Evolutionary conservation across 2,888 invertebrate species (phyloP).

Genomic region (Horisme vitalbata): DNA sequence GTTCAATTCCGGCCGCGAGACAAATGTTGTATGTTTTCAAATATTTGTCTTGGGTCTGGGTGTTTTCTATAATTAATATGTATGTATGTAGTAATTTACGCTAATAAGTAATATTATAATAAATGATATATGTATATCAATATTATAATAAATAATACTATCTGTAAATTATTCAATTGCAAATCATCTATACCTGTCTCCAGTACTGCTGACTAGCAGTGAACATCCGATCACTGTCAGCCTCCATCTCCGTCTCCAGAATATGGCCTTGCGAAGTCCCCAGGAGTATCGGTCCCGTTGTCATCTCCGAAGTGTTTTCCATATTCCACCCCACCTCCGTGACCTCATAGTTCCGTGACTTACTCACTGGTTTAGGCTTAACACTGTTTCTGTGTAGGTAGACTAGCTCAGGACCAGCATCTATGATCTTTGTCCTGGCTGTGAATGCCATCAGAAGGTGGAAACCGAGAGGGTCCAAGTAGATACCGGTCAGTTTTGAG

Average conservation of each 20-base stretch:
- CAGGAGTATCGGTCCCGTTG: constrained; percentile 92
- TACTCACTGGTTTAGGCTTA: constrained; percentile 86
- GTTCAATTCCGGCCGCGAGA: too few species aligned
- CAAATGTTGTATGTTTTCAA: too few species aligned
- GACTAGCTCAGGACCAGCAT: constrained; percentile 87
- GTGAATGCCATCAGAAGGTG: constrained; percentile 91
- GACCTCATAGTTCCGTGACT: constrained; percentile 90
- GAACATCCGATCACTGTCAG: constrained; percentile 92
- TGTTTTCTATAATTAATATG: too few species aligned
- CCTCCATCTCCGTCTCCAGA: constrained; percentile 93
- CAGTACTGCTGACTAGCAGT: constrained; percentile 90
- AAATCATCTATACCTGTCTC: constrained; percentile 86
- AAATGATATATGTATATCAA: too few species aligned
- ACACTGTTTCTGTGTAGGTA: constrained; percentile 90
- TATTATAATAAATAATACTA: too few species aligned
- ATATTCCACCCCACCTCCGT: constrained; percentile 96
- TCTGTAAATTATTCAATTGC: background rate
- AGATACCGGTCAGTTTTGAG: constrained; percentile 86
- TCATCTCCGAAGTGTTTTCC: constrained; percentile 85
- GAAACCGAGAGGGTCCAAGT: constrained; percentile 93
- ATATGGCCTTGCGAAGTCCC: constrained; percentile 96
- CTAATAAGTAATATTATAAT: too few species aligned
- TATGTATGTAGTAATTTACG: too few species aligned
- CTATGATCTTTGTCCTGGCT: constrained; percentile 76
- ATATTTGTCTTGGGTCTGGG: too few species aligned